Evolutionary conservation across 2,797 vertebrate species (phyloP), one percentile per base, ranked within the genome.

Genomic region (Microchirus variegatus): DNA sequence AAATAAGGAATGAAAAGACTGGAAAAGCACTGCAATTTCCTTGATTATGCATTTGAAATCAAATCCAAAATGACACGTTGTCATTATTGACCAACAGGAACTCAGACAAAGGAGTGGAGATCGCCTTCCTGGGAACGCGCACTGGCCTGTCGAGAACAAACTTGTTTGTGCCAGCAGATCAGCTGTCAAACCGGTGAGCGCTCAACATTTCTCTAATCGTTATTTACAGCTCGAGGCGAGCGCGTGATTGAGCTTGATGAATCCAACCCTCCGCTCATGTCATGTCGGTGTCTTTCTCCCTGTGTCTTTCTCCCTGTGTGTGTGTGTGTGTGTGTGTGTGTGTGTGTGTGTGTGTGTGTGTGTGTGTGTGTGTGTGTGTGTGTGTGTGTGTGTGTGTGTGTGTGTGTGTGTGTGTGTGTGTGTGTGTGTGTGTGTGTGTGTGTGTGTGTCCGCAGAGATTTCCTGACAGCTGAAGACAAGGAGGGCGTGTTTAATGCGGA

Each of bases 401-500:
- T n/a, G n/a, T n/a, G n/a, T n/a, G n/a, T n/a, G 40, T 41, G 40
- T 10, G 40, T 41, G 40, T 41, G 38, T 22, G 19, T 22, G 19
- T 22, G 19, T 22, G 19, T 22, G 19, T 22, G 19, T 22, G 22
- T 22, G 22, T 22, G 22, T 22, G 22, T 22, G 22, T 22, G 22
- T 31, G 31, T 51, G 72, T 86, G 76, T 64, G 18, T 93, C 90
- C 93, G 80, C 89, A 99, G 97, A 95, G 96, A 98, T 80, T 97
- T 99, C 78, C 92, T 98, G 90, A 97, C 94, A 84, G 95, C 95
- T 36, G 95, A 96, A 86, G 96, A 99, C 89, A 97, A 95, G 84
- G 97, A 99, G 81, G 98, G 97, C 22, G 96, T 97, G 81, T 99
- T 98, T 78, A 99, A 98, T 9, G 97, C 96, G n/a, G 97, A 99